These are phyloP conservation scores for Palythoa heliodiscus DNA, from an alignment of 92 coral and sea anemone genomes.

Conservation along the genomic window DNA sequence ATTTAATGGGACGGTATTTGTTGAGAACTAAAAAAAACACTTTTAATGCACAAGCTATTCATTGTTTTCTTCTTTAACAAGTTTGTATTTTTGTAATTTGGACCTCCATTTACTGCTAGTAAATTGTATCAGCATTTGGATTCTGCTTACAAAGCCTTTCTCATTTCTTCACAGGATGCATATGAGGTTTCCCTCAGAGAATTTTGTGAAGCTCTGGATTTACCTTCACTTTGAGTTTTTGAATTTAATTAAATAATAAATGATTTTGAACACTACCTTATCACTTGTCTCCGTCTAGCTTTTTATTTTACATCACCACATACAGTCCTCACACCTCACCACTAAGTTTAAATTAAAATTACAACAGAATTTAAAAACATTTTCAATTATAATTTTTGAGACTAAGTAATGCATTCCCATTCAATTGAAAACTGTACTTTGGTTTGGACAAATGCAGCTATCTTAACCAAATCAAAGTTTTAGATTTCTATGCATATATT, in stretches of 20 bases:
- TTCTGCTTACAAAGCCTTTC: neutral
- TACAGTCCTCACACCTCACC: too few species aligned
- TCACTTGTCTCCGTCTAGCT: too few species aligned
- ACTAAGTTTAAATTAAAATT: too few species aligned
- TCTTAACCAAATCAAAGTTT: neutral
- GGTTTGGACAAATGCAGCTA: neutral
- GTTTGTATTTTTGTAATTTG: neutral
- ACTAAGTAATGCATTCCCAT: neutral
- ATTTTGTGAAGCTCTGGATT: neutral
- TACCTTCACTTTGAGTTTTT: neutral
- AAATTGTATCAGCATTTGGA: neutral
- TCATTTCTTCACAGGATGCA: neutral
- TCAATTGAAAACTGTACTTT: neutral
- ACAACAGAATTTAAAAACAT: too few species aligned
- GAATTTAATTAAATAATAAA: too few species aligned
- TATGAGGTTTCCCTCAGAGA: neutral
- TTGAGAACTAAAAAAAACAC: neutral
- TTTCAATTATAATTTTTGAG: neutral
- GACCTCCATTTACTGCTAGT: neutral
- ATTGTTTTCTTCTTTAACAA: neutral
- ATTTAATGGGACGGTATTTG: conserved; percentile 2
- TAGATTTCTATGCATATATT: neutral
- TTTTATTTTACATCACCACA: too few species aligned
- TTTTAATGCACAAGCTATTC: neutral
- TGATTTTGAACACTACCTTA: too few species aligned